Evolutionary conservation across 2,888 invertebrate genomes (phyloP).

Genomic region (Lampropteryx suffumata): DNA sequence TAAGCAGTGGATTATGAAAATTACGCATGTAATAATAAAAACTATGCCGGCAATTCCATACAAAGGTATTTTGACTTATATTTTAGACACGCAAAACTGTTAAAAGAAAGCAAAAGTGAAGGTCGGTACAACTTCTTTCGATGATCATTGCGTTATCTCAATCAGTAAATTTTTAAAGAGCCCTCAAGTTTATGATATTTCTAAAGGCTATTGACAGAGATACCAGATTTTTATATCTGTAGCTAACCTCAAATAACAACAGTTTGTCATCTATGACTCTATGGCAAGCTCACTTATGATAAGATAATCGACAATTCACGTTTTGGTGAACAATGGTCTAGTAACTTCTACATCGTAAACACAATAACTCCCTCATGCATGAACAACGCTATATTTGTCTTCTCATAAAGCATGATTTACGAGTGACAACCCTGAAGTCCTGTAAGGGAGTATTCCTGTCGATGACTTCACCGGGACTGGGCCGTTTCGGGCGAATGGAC

Average conservation of each 20-base stretch:
- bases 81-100: no score
- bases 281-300: no score
- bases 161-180: no score
- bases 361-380: slow-evolving; percentile 10
- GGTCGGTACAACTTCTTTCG: no score
- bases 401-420: slow-evolving; percentile 17
- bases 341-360: slow-evolving; percentile 1
- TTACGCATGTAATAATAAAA: slow-evolving; percentile 8
- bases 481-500: slow-evolving; percentile 39
- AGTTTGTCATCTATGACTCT: no score
- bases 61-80: not conserved
- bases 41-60: not conserved
- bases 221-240: no score
- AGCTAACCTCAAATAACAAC: no score
- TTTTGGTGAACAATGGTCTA: not conserved
- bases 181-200: no score
- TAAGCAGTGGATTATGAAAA: slow-evolving; percentile 28
- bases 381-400: slow-evolving; percentile 20
- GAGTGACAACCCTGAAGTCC: slow-evolving; percentile 27
- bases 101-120: no score
- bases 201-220: no score
- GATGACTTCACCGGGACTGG: slow-evolving; percentile 65
- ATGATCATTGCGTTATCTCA: no score
- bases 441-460: slow-evolving; percentile 49
- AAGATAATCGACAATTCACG: no score